Evolutionary conservation across 1,140 invertebrate species (phyloP), one percentile per base, ranked within the genome.

Genomic region (Cotesia glomerata): DNA sequence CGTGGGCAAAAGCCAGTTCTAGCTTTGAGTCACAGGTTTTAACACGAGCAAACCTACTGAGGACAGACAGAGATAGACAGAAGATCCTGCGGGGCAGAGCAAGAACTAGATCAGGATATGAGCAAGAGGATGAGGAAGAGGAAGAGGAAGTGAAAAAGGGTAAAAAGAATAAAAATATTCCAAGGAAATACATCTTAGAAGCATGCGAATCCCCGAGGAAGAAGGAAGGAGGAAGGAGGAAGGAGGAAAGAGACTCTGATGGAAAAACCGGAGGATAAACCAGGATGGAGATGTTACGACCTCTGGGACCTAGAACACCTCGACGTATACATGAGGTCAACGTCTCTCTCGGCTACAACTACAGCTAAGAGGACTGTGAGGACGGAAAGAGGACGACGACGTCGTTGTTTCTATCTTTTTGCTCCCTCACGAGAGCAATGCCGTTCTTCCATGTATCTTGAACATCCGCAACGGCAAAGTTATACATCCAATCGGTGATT

Each of bases 221-320:
- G 13, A 13, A 16, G 14, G 26, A 14, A 36, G 34, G 26, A 18
- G 18, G 59, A 45, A 9, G n/a, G 32, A 5, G 39, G 59, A 45
- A 9, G n/a, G 32, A 7, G 39, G 59, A 64, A 11, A 39, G 32
- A 7, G 39, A 58, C 36, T 45, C 39, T 9, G 68, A 61, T 69
- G 39, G 32, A 64, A 39, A 35, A 49, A 64, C 11, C 39, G 13
- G 7, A 59, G 69, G 36, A 71, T 62, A 45, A 71, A 71, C 61
- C 49, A 71, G 61, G 69, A 72, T 63, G 51, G 16, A 36, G 70
- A 72, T 72, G 51, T 72, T 72, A 72, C 63, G 70, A 72, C 70
- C 70, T 66, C 63, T 9, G 70, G 70, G 70, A 72, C 52, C 52
- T 34, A 14, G 54, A 14, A n/a, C 61, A 56, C 54, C 32, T 62